Evolutionary conservation across 1,140 invertebrate species (phyloP).

Genomic region (Gonioctena quinquepunctata): DNA sequence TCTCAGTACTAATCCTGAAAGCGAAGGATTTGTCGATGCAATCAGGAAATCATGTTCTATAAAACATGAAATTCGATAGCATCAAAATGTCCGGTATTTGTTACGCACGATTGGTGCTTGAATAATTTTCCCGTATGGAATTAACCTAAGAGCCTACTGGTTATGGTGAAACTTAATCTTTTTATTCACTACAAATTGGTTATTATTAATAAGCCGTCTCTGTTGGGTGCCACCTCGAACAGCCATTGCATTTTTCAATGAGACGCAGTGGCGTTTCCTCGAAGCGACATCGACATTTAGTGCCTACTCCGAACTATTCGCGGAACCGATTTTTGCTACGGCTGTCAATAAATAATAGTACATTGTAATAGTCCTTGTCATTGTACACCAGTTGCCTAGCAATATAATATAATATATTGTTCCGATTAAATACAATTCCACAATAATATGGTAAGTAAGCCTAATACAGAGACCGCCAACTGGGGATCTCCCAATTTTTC

Average conservation of each 20-base stretch:
- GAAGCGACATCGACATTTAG: no score
- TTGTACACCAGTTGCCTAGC: no score
- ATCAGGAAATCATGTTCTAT: constrained; percentile 6
- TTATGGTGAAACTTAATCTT: neutral
- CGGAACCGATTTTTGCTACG: no score
- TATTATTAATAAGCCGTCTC: constrained; percentile 5
- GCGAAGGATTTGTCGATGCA: neutral
- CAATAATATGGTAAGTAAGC: no score
- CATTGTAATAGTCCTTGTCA: no score
- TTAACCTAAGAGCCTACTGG: constrained; percentile 2
- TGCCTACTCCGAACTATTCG: no score
- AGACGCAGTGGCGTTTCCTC: neutral
- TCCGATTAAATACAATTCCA: no score
- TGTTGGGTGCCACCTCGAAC: neutral
- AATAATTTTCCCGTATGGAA: constrained; percentile 1
- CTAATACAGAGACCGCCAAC: no score
- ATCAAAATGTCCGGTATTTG: constrained; percentile 10
- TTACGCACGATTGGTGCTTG: constrained; percentile 10
- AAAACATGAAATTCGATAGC: constrained; percentile 8
- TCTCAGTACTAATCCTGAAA: neutral
- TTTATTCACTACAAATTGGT: constrained; percentile 11
- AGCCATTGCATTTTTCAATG: neutral
- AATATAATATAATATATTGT: no score
- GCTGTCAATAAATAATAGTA: no score
- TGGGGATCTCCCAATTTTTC: no score